These are phyloP conservation scores for Nyleta sp. DNA, from an alignment of 2,888 invertebrate species.

Conservation along the genomic window DNA sequence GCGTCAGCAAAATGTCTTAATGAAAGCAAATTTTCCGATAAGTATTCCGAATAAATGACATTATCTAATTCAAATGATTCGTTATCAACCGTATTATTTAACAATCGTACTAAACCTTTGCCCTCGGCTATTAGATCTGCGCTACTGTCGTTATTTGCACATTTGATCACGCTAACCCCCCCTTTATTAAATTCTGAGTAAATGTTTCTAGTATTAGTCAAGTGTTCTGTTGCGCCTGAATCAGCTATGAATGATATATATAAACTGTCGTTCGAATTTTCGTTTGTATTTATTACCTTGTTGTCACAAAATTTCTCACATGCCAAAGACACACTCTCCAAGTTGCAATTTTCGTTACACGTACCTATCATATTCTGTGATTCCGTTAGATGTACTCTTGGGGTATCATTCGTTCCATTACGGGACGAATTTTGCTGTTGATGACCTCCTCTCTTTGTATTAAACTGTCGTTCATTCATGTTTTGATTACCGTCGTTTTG, in stretches of 20 bases:
- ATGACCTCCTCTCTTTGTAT: slow-evolving; percentile 8
- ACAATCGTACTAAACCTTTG: slow-evolving; percentile 8
- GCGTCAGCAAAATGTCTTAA: slow-evolving; percentile 30
- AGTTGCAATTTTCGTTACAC: not conserved
- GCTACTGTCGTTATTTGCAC: slow-evolving; percentile 30
- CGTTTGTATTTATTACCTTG: not conserved
- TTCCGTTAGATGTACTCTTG: not conserved
- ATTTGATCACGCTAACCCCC: slow-evolving; percentile 12
- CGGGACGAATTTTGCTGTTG: slow-evolving; percentile 15
- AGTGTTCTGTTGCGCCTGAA: slow-evolving; percentile 13
- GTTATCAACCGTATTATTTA: slow-evolving; percentile 1
- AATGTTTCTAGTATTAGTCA: not conserved
- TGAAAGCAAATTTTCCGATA: slow-evolving; percentile 29
- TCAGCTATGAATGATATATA: slow-evolving; percentile 16
- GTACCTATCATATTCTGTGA: not conserved
- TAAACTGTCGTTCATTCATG: slow-evolving; percentile 1
- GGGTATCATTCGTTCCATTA: not conserved
- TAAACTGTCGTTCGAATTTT: not conserved
- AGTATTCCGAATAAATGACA: slow-evolving; percentile 29
- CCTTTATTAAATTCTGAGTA: not conserved
- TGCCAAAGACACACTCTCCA: slow-evolving; percentile 18
- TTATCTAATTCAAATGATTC: slow-evolving; percentile 5
- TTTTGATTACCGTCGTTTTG: not conserved
- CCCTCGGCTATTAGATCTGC: slow-evolving; percentile 28
- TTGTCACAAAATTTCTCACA: slow-evolving; percentile 2